Evolutionary conservation across 2,797 vertebrate genomes (phyloP).

Genomic region (Danio aesculapii): DNA sequence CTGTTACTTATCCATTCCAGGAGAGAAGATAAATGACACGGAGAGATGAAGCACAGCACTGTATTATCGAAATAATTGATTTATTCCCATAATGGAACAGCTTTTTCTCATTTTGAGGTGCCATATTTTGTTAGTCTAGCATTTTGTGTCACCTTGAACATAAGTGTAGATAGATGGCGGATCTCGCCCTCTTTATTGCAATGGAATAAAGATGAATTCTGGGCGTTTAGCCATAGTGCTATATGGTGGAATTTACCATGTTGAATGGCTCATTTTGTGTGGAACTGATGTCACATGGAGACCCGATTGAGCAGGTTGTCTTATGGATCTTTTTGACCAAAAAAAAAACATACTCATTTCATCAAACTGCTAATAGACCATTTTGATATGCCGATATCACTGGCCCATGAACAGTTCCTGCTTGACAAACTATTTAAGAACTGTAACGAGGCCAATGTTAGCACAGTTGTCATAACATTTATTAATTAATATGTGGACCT

Average conservation of each 20-base stretch:
- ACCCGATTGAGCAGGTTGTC: constrained; percentile 62
- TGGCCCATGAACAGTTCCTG: too few relatives aligned
- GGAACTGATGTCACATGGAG: constrained; percentile 66
- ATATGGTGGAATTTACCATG: constrained; percentile 60
- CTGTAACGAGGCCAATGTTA: too few relatives aligned
- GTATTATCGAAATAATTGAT: constrained; percentile 12
- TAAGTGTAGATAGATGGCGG: neutral
- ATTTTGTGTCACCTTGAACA: constrained; percentile 9
- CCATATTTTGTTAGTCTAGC: constrained; percentile 15
- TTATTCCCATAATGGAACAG: constrained; percentile 26
- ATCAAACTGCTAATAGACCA: neutral
- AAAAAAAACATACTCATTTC: neutral
- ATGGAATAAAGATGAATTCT: constrained; percentile 65
- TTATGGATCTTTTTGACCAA: constrained; percentile 62
- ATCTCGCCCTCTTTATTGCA: neutral
- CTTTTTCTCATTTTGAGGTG: constrained; percentile 5
- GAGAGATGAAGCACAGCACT: constrained; percentile 3
- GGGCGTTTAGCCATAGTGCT: constrained; percentile 40
- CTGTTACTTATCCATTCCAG: neutral
- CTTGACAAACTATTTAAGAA: too few relatives aligned
- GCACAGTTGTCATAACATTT: too few relatives aligned
- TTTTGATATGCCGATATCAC: too few relatives aligned
- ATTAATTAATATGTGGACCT: too few relatives aligned
- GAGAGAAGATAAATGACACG: constrained; percentile 17
- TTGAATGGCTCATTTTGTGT: constrained; percentile 66